Evolutionary conservation across 2,888 invertebrate genomes (phyloP).

Genomic region (Bembecia ichneumoniformis): DNA sequence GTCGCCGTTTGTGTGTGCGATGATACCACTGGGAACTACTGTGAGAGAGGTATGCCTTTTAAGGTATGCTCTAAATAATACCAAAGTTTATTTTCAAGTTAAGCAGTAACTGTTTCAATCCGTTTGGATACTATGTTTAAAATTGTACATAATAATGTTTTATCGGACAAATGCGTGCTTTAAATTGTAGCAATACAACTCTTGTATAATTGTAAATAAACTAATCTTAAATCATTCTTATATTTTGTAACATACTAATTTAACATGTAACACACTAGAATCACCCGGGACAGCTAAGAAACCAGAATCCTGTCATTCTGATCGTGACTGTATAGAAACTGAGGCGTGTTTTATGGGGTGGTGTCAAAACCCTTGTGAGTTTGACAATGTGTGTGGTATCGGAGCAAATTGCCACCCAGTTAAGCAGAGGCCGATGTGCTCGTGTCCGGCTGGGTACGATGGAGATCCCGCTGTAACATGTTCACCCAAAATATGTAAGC

Average conservation of each 20-base stretch:
- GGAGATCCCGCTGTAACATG: slow-evolving; percentile 88
- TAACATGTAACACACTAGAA: slow-evolving; percentile 73
- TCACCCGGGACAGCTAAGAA: slow-evolving; percentile 78
- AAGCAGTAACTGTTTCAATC: neutral
- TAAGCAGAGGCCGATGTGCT: slow-evolving; percentile 87
- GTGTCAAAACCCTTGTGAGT: slow-evolving; percentile 87
- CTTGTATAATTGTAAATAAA: neutral
- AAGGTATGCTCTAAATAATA: slow-evolving; percentile 26
- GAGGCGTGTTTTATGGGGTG: slow-evolving; percentile 87
- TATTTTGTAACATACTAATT: slow-evolving; percentile 39
- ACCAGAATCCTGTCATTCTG: slow-evolving; percentile 85
- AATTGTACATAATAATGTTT: slow-evolving; percentile 22
- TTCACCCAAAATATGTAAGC: slow-evolving; percentile 85
- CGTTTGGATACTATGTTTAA: neutral
- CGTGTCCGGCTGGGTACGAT: slow-evolving; percentile 84
- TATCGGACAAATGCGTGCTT: slow-evolving; percentile 61
- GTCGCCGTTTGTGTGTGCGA: slow-evolving; percentile 75
- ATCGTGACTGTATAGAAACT: slow-evolving; percentile 86
- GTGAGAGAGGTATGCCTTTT: slow-evolving; percentile 74
- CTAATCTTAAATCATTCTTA: neutral
- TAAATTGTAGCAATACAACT: slow-evolving; percentile 2
- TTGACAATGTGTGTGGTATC: slow-evolving; percentile 82
- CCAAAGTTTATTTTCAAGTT: neutral
- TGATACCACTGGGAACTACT: slow-evolving; percentile 72
- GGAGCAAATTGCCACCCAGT: slow-evolving; percentile 85